A percentile compares a stretch with the other conserved stretches of the same genome.
These are phyloP conservation scores for Drosophila rellima DNA, from an alignment of 2,888 invertebrate genomes.

Conservation along the genomic window DNA sequence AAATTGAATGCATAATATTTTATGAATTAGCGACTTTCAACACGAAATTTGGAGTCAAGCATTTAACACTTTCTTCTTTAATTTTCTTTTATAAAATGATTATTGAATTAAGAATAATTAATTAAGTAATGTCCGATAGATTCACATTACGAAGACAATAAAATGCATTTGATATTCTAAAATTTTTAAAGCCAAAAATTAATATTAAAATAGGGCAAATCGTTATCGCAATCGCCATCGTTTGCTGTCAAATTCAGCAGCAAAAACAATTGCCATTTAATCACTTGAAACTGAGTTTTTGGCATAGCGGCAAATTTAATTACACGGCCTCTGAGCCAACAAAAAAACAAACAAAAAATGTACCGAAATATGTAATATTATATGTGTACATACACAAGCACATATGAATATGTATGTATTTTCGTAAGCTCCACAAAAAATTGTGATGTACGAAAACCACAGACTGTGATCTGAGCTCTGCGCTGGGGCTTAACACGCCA, in stretches of 20 bases:
- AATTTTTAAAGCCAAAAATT: too few relatives aligned
- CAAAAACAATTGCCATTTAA: slow-evolving; percentile 58
- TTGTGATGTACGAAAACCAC: background rate
- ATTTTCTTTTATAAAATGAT: too few relatives aligned
- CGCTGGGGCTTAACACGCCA: slow-evolving; percentile 52
- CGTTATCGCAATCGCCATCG: slow-evolving; percentile 1
- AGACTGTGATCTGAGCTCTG: slow-evolving; percentile 24
- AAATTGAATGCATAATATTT: too few relatives aligned
- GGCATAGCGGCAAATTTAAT: slow-evolving; percentile 47
- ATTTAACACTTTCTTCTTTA: too few relatives aligned
- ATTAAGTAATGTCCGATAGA: too few relatives aligned
- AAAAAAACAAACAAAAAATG: slow-evolving; percentile 3
- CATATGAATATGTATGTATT: background rate
- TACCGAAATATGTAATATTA: background rate
- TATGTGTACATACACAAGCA: background rate
- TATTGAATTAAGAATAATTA: too few relatives aligned
- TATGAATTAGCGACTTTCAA: too few relatives aligned
- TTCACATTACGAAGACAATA: too few relatives aligned
- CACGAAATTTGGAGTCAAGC: too few relatives aligned
- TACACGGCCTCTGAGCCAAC: slow-evolving; percentile 29
- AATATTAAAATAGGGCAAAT: too few relatives aligned
- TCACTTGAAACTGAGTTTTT: slow-evolving; percentile 40
- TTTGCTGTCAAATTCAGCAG: background rate
- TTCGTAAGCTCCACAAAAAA: background rate
- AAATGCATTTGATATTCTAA: too few relatives aligned